Evolutionary conservation across 92 coral and sea anemone genomes (phyloP).

Genomic region (Epizoanthus fatuus): DNA sequence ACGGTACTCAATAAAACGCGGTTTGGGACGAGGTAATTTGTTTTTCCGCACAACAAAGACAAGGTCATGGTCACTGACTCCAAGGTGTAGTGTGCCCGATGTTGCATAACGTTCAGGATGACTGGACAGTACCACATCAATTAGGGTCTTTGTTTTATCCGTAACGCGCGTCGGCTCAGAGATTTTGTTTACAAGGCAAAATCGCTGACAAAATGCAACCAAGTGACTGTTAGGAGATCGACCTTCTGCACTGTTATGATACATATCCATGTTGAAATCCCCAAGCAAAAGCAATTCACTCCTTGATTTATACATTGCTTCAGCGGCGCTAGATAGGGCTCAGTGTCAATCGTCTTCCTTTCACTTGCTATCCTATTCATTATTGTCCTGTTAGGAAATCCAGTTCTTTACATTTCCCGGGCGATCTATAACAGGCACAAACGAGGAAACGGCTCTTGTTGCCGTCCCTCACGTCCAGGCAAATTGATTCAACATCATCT

Average conservation of each 20-base stretch:
- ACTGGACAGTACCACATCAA: constrained; percentile 45
- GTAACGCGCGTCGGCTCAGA: constrained; percentile 1
- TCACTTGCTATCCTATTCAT: too few relatives aligned
- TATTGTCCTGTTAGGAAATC: constrained; percentile 49
- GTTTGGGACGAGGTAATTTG: constrained; percentile 3
- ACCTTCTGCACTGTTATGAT: constrained; percentile 5
- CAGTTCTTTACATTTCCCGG: constrained; percentile 29
- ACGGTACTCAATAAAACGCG: neutral
- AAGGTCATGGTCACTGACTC: constrained; percentile 22
- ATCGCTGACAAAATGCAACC: constrained; percentile 36
- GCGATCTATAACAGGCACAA: too few relatives aligned
- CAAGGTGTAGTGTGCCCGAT: constrained; percentile 39
- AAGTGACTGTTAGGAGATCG: constrained; percentile 11
- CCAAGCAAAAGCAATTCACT: constrained; percentile 1
- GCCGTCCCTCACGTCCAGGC: constrained; percentile 40
- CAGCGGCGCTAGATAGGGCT: constrained; percentile 17
- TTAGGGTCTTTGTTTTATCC: constrained; percentile 21
- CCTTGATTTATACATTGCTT: constrained; percentile 44
- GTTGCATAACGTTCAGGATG: constrained; percentile 42
- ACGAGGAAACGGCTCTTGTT: constrained; percentile 21
- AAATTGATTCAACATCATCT: constrained; percentile 47
- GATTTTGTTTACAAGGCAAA: constrained; percentile 33
- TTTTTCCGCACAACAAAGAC: constrained; percentile 42
- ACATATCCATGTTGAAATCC: constrained; percentile 21
- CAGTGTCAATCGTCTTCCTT: too few relatives aligned